Percentiles rank a stretch among this genome's conserved stretches.
These are phyloP conservation scores for Manis javanica DNA, from an alignment of 2,797 vertebrate genomes.

Conservation along the genomic window DNA sequence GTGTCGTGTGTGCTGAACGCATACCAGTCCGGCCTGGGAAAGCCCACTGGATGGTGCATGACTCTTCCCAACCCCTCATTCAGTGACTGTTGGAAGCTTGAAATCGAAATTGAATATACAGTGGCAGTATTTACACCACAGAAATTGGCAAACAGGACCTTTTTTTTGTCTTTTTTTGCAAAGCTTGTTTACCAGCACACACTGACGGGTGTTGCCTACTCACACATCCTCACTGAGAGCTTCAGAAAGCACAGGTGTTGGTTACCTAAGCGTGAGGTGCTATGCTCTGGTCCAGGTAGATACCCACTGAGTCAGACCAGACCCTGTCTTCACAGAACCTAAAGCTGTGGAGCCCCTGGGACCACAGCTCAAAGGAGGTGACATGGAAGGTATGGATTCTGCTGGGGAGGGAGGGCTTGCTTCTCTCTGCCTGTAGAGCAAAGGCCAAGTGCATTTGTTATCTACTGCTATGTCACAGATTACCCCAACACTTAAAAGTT, in stretches of 20 bases:
- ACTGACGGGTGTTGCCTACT: neutral
- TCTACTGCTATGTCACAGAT: too few relatives aligned
- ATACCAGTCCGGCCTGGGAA: neutral
- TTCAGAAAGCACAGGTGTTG: too few relatives aligned
- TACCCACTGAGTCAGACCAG: neutral
- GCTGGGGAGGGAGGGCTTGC: neutral
- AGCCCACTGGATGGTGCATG: rapidly evolving
- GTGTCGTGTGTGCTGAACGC: too few relatives aligned
- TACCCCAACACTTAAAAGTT: neutral
- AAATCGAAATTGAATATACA: too few relatives aligned
- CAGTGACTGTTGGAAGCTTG: neutral
- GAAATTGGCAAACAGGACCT: neutral
- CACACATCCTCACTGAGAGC: neutral
- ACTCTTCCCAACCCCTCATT: neutral
- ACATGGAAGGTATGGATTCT: too few relatives aligned
- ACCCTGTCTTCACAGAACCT: too few relatives aligned
- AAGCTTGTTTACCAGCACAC: neutral
- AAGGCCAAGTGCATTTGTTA: neutral
- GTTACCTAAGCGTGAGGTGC: neutral
- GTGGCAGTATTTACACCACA: neutral
- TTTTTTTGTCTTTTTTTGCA: too few relatives aligned
- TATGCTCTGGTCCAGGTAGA: rapidly evolving
- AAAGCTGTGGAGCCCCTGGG: neutral
- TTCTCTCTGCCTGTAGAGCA: too few relatives aligned
- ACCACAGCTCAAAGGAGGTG: rapidly evolving